Base-by-base conservation (phyloP, 2,113 vertebrate genomes). In the Egretta garzetta region DNA sequence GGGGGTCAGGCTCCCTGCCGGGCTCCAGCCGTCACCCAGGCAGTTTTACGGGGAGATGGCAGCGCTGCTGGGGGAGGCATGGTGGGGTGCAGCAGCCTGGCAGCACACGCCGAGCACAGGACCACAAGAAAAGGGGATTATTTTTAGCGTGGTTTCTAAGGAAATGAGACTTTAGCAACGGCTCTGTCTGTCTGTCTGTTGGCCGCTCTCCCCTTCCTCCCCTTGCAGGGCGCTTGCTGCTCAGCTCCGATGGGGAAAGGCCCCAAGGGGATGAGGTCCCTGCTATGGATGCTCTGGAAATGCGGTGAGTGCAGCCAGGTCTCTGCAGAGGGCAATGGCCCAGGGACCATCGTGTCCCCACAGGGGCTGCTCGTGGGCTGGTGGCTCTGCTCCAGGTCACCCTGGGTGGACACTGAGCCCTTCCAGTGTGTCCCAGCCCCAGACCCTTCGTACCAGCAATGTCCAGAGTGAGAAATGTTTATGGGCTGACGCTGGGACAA, bases 91-190 rank as follows among this genome's bases (percentile, higher is more conserved):
- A 45, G 70, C 60, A 33, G 60, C 73, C 63, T 80, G 63, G 73
- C 81, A 71, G 95, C 88, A 6, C 58, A 7, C 4, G 1, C 33
- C 0, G 7, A 77, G 89, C 70, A 5, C 64, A 33, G 64, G 20
- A 35, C 75, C 2, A 0, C 84, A 19, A 82, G 67, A 71, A 64
- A 76, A 86, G 84, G 63, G 84, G 84, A 80, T 86, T 96, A 90
- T 96, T 96, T 96, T 96, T 96, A 93, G 90, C 5, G 28, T 37
- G 59, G 77, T 95, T 84, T 91, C 94, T 96, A 90, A 96, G 96
- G 94, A 96, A 96, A 92, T 93, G 88, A 90, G 90, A 22, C 77
- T 53, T 76, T 2, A 77, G 85, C 80, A 20, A 49, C 3, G 0
- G 59, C 62, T 66, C 5, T n/a, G 52, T 43, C 68, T 72, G 32